Evolutionary conservation across 2,113 vertebrate genomes (phyloP), one percentile per base, ranked within the genome.

Genomic region (Parotia lawesii): DNA sequence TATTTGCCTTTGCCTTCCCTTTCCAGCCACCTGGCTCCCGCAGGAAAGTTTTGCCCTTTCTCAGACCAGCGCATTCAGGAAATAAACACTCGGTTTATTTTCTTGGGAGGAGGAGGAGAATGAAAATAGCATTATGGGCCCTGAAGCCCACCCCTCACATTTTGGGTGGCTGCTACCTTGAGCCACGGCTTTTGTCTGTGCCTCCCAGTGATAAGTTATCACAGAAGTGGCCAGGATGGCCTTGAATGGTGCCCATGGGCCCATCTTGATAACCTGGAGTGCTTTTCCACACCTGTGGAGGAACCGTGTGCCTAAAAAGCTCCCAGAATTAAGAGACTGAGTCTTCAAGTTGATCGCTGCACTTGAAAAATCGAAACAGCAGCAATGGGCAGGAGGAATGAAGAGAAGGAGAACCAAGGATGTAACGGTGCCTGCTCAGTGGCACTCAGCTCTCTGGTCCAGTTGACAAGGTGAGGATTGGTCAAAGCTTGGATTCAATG

Each of bases 1-100:
- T 96, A 95, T 95, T 96, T 96, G 76, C 83, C 76, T 94, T 47
- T 84, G 81, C 79, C 22, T 86, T 78, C 76, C 65, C 70, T 93
- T 92, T 85, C 93, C 94, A 95, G 91, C 69, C 85, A 67, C 82
- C 50, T 95, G 93, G 42, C 82, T 93, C 90, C 62, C 0, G 0
- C 42, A 95, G 85, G 88, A 89, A 70, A 75, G 44, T 84, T 94
- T 87, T 95, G 83, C 80, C 93, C 83, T 93, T 90, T 96, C 86
- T 93, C 79, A 90, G 76, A 60, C 61, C 65, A 50, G 87, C 5
- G 10, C 76, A 65, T 94, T 71, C 85, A 90, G 91, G 95, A 93
- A 89, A 79, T 81, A 96, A 96, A 95, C 85, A 91, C 53, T 87
- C 2, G 1, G 35, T 92, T 91, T 90, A 31, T 89, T 94, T 95